These are phyloP conservation scores for Eupeodes luniger DNA, from an alignment of 2,888 invertebrate species.

Conservation along the genomic window DNA sequence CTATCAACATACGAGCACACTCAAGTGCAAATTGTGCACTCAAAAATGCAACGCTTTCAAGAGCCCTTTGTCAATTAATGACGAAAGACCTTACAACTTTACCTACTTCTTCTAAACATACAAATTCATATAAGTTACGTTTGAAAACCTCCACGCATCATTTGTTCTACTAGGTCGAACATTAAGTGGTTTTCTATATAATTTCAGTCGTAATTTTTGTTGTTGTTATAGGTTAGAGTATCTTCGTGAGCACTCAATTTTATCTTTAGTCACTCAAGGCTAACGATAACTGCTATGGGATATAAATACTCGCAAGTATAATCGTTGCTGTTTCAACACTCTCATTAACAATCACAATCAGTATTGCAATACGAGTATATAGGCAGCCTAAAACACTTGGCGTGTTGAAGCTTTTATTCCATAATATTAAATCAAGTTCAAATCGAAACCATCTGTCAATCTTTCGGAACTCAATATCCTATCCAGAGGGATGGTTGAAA, in stretches of 20 bases:
- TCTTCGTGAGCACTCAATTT: slow-evolving; percentile 61
- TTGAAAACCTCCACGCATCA: slow-evolving; percentile 28
- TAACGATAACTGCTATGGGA: slow-evolving; percentile 45
- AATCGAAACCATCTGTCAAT: slow-evolving; percentile 55
- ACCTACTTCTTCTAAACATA: background rate
- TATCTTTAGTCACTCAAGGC: slow-evolving; percentile 51
- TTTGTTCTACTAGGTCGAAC: slow-evolving; percentile 28
- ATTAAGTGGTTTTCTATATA: slow-evolving; percentile 45
- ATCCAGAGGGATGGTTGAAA: background rate
- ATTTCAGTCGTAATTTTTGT: slow-evolving; percentile 2
- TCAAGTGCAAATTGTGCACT: slow-evolving; percentile 11
- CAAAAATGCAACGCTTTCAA: slow-evolving; percentile 19
- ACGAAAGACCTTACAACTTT: slow-evolving; percentile 3
- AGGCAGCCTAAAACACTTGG: slow-evolving; percentile 1
- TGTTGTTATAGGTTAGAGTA: slow-evolving; percentile 32
- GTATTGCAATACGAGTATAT: background rate
- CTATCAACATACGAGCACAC: background rate
- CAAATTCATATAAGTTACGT: slow-evolving; percentile 5
- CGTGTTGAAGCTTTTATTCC: slow-evolving; percentile 30
- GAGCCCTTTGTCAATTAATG: slow-evolving; percentile 8
- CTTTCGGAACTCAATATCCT: slow-evolving; percentile 43
- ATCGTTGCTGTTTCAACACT: slow-evolving; percentile 36
- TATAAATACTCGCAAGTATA: slow-evolving; percentile 34
- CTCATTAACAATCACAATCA: slow-evolving; percentile 10
- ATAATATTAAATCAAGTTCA: slow-evolving; percentile 46